These are phyloP conservation scores for Notospermus geniculatus DNA, from an alignment of 1,140 invertebrate species.

Conservation along the genomic window DNA sequence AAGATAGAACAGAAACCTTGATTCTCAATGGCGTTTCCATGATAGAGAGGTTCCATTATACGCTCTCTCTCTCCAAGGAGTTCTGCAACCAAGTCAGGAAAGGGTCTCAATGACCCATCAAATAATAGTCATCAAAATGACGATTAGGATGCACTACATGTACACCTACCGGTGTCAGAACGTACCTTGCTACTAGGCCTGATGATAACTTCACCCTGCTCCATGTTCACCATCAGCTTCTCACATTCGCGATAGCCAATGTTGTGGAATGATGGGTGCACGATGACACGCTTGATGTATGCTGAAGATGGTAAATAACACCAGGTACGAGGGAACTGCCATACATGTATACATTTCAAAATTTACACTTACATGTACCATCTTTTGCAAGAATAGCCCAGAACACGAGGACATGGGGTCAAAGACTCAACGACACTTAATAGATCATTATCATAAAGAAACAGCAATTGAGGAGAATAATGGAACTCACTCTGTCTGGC, in stretches of 20 bases:
- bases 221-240: conserved; percentile 84
- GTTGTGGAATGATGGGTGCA: conserved; percentile 97
- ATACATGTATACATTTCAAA: neutral
- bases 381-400: too few relatives aligned
- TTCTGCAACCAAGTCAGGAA: neutral
- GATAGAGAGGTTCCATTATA: too few relatives aligned
- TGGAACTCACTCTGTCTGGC: conserved; percentile 47
- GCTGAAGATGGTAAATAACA: too few relatives aligned
- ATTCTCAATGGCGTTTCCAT: too few relatives aligned
- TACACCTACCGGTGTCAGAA: too few relatives aligned
- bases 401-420: too few relatives aligned
- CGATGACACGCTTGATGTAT: conserved; percentile 89
- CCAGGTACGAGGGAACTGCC: too few relatives aligned
- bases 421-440: too few relatives aligned
- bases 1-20: too few relatives aligned
- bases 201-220: conserved; percentile 94
- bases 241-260: conserved; percentile 91
- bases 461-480: neutral
- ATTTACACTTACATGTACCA: neutral
- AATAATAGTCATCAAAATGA: neutral
- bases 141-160: conserved; percentile 11
- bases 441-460: neutral
- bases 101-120: neutral
- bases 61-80: neutral
- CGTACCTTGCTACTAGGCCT: conserved; percentile 88